Conservation (phyloP, 2,888 invertebrate species). For the Dascillus cervinus region DNA sequence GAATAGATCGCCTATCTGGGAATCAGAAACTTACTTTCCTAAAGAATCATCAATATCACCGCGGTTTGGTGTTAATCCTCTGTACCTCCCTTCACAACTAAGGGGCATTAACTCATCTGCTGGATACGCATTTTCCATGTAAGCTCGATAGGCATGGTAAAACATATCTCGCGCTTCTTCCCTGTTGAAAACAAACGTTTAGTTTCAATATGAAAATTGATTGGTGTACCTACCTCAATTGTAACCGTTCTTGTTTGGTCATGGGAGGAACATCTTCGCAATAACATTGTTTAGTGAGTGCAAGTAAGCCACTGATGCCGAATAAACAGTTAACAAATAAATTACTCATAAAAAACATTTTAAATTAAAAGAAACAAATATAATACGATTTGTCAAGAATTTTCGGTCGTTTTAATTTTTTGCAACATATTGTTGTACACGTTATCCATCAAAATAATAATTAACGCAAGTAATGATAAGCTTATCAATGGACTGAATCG, state of each 20-base stretch:
- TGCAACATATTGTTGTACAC: constrained; percentile 13
- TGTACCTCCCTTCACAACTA: constrained; percentile 85
- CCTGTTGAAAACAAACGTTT: constrained; percentile 46
- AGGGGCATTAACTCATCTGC: constrained; percentile 98
- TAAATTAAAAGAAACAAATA: constrained; percentile 13
- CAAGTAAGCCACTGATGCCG: constrained; percentile 6
- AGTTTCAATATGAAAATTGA: background rate
- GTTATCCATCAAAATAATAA: constrained; percentile 1
- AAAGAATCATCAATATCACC: constrained; percentile 96
- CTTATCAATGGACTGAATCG: background rate
- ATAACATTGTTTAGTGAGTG: constrained; percentile 12
- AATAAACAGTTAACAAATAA: constrained; percentile 15
- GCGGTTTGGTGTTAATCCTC: constrained; percentile 82
- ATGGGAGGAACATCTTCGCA: constrained; percentile 40
- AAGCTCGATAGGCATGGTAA: constrained; percentile 91
- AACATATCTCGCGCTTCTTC: constrained; percentile 93
- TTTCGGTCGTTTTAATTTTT: constrained; percentile 9
- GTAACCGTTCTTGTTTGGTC: constrained; percentile 56
- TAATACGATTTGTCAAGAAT: constrained; percentile 28
- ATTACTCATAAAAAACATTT: constrained; percentile 26
- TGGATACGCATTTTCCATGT: constrained; percentile 97
- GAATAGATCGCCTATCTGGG: background rate
- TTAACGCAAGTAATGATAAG: background rate
- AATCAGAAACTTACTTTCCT: constrained; percentile 74
- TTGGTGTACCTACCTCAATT: constrained; percentile 50